Percentiles rank a stretch among this genome's conserved stretches.
Evolutionary conservation across 2,888 invertebrate genomes (phyloP).

Genomic region (Agrochola litura): DNA sequence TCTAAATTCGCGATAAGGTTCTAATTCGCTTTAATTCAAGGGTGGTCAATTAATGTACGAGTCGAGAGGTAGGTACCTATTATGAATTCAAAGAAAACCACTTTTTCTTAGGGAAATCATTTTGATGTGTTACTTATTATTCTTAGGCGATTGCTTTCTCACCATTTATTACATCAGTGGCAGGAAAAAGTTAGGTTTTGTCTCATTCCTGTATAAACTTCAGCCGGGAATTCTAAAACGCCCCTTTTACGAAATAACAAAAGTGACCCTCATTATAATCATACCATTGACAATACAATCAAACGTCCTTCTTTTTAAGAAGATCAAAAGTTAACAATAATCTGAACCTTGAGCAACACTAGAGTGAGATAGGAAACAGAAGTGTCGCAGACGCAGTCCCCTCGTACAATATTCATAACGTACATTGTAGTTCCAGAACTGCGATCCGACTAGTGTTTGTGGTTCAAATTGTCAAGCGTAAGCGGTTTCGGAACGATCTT

Average conservation of each 20-base stretch:
- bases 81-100: not conserved
- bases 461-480: slow-evolving; percentile 2
- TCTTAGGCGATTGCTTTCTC: not conserved
- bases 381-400: slow-evolving; percentile 53
- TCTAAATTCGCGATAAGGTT: not conserved
- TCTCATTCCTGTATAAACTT: not conserved
- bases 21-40: not conserved
- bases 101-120: too few species aligned
- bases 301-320: not conserved
- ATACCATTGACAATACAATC: not conserved
- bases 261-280: not conserved
- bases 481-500: not conserved
- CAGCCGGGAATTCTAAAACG: not conserved
- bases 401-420: slow-evolving; percentile 68
- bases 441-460: slow-evolving; percentile 7
- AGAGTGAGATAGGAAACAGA: slow-evolving; percentile 21
- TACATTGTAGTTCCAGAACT: slow-evolving; percentile 57
- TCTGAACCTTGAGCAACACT: not conserved
- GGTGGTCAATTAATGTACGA: not conserved
- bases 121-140: not conserved
- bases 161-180: not conserved
- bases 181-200: not conserved
- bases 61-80: not conserved
- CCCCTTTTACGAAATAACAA: too few species aligned
- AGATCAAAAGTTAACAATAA: slow-evolving; percentile 7